Conservation (phyloP, 2,888 invertebrate genomes). For the Morpho deidamia region DNA sequence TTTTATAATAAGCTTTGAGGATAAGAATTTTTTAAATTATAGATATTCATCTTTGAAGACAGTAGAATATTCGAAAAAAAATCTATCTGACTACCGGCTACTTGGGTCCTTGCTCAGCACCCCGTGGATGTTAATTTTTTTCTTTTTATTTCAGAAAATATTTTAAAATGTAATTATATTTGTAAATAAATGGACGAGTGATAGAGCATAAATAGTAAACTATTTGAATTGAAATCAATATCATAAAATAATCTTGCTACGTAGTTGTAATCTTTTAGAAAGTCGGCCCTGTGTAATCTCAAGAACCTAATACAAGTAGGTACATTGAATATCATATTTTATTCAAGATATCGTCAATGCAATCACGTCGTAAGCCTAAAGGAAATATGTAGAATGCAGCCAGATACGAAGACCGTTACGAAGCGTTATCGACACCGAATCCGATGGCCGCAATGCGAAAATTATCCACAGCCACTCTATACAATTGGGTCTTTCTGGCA, state of each 20-base stretch:
- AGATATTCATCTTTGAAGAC: no score
- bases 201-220: no score
- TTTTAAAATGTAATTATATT: no score
- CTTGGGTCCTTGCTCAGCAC: no score
- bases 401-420: conserved; percentile 64
- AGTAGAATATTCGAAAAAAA: no score
- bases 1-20: no score
- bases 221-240: no score
- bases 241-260: not conserved
- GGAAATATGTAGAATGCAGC: conserved; percentile 58
- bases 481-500: conserved; percentile 20
- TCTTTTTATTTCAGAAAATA: no score
- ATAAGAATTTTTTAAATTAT: no score
- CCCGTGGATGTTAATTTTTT: no score
- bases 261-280: conserved; percentile 8
- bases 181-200: no score
- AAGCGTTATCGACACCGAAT: conserved; percentile 63
- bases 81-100: no score
- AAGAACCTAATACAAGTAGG: conserved; percentile 13
- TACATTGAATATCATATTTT: conserved; percentile 23
- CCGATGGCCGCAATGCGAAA: conserved; percentile 71
- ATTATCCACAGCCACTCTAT: conserved; percentile 52
- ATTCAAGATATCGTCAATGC: conserved; percentile 20
- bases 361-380: conserved; percentile 42
- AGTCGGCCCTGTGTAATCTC: conserved; percentile 14